These are phyloP conservation scores for Oophaga sylvatica DNA, from an alignment of 2,797 vertebrate species.

Conservation along the genomic window DNA sequence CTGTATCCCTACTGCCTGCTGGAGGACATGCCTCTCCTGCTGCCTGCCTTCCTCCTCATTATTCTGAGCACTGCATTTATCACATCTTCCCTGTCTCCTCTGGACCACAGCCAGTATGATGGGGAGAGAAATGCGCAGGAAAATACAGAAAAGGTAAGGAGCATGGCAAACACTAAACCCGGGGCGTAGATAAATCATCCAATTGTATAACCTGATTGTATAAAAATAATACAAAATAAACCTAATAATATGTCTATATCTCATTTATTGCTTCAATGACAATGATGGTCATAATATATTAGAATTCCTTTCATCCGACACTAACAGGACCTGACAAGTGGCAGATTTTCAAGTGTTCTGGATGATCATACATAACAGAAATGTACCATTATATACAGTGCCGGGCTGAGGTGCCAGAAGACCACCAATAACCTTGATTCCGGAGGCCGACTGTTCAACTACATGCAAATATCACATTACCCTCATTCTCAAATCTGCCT, in stretches of 20 bases:
- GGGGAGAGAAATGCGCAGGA: neutral
- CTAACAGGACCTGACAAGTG: no score
- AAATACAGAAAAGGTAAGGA: slow-evolving; percentile 12
- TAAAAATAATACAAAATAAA: no score
- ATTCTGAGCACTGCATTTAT: neutral
- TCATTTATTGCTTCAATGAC: neutral
- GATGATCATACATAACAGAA: no score
- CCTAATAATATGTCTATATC: neutral
- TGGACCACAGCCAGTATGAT: neutral
- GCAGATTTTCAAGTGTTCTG: no score
- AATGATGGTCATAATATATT: neutral
- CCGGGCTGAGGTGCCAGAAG: no score
- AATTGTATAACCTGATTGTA: neutral
- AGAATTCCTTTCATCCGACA: neutral
- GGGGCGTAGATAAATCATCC: neutral
- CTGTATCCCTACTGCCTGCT: neutral
- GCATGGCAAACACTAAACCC: neutral
- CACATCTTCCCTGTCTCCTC: neutral
- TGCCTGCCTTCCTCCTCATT: neutral
- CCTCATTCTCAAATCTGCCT: no score
- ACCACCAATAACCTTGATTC: no score
- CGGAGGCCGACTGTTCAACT: no score
- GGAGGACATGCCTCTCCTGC: slow-evolving; percentile 18
- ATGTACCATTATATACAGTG: no score
- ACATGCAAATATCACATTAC: no score